phyloP scores from a whole-genome alignment of 1,140 invertebrate genomes.

The Odontomachus brunneus region DNA sequence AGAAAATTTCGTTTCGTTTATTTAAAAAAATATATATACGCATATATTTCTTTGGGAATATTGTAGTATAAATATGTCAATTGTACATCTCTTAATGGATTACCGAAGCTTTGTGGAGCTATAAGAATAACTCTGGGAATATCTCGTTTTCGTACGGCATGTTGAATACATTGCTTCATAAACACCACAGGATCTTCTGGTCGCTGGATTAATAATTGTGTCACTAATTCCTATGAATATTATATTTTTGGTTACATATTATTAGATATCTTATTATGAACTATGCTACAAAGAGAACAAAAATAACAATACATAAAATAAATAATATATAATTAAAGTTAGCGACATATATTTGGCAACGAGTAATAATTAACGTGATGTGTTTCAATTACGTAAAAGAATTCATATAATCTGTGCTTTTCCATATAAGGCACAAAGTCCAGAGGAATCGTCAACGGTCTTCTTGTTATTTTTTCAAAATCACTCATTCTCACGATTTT shows the following conservation, averaged over 20 bases:
- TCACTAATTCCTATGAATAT: slow-evolving; percentile 81
- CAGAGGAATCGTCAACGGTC: slow-evolving; percentile 78
- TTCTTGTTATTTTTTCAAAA: slow-evolving; percentile 75
- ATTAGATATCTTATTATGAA: slow-evolving; percentile 3
- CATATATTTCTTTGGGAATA: neutral
- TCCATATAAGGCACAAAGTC: slow-evolving; percentile 85
- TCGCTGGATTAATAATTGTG: slow-evolving; percentile 84
- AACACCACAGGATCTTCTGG: slow-evolving; percentile 85
- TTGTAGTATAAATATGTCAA: neutral
- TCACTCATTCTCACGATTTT: slow-evolving; percentile 55
- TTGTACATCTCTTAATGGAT: neutral
- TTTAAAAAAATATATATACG: neutral
- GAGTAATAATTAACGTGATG: neutral
- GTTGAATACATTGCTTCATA: slow-evolving; percentile 83
- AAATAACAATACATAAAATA: slow-evolving; percentile 38
- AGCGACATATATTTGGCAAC: neutral
- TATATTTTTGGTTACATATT: slow-evolving; percentile 35
- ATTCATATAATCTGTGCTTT: slow-evolving; percentile 85
- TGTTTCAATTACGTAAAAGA: slow-evolving; percentile 82
- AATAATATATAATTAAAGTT: neutral
- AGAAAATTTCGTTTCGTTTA: neutral
- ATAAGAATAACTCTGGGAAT: slow-evolving; percentile 83
- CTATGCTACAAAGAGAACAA: neutral
- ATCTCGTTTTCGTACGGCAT: slow-evolving; percentile 81
- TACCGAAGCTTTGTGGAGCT: slow-evolving; percentile 79